Evolutionary conservation across 2,797 vertebrate species (phyloP).

Genomic region (Anabas testudineus): DNA sequence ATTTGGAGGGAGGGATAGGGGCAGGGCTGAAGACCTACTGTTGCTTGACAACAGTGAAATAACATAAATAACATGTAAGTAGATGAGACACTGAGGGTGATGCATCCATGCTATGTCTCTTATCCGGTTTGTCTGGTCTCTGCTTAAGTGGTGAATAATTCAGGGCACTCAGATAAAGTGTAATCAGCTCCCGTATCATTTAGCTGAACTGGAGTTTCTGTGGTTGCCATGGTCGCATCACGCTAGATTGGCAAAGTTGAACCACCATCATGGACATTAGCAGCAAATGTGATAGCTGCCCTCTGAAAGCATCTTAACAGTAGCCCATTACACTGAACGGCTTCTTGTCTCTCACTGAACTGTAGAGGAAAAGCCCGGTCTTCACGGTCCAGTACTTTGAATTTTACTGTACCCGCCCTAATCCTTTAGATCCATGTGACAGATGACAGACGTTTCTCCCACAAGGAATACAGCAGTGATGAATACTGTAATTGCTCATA

Average conservation of each 20-base stretch:
- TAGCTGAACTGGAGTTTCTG: not conserved
- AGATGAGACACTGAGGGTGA: too few species aligned
- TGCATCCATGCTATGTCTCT: too few species aligned
- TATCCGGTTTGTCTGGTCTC: too few species aligned
- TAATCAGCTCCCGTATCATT: too few species aligned
- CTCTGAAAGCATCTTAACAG: not conserved
- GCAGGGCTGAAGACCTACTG: too few species aligned
- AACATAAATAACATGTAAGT: too few species aligned
- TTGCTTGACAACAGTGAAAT: too few species aligned
- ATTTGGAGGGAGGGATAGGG: not conserved
- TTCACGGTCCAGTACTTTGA: not conserved
- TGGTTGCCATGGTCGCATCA: not conserved
- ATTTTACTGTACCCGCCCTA: not conserved
- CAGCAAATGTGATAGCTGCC: not conserved
- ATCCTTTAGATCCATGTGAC: conserved; percentile 29
- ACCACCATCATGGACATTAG: not conserved
- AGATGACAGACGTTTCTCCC: conserved; percentile 57
- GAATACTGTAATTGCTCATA: conserved; percentile 49
- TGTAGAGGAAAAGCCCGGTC: too few species aligned
- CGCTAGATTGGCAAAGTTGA: not conserved
- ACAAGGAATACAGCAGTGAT: conserved; percentile 51
- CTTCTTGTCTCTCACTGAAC: not conserved
- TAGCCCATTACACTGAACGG: not conserved
- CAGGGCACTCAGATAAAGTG: too few species aligned
- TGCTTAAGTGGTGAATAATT: too few species aligned